Base-by-base conservation (phyloP, 35 echinoderm and acorn worm species). In the Lytechinus pictus region DNA sequence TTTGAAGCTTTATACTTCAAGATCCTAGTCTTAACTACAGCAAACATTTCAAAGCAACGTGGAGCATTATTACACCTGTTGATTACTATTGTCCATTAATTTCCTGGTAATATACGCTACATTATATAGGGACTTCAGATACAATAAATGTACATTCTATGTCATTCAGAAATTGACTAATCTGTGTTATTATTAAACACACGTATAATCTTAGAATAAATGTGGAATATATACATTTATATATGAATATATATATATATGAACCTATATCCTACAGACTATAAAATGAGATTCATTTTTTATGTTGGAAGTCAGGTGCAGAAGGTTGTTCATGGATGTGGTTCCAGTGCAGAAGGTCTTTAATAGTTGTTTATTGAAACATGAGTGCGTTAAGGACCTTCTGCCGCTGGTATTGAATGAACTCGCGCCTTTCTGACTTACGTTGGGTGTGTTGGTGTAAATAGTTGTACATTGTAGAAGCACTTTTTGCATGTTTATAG, bases 171-270 rank as follows among this genome's bases (percentile, higher is more conserved):
- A 79, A 79, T 79, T 79, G 24, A 24, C 66, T 79, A 79, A 16
- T 79, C 66, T 79, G 66, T 79, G 66, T 79, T 79, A 79, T 58
- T 9, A 58, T 44, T 44, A 10, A 58, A 3, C 12, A 24, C 24
- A 79, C 19, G 19, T 79, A 79, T 79, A 79, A 79, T 79, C 16
- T 79, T 79, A 79, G 66, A 79, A 79, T 79, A 79, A 79, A n/a
- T 79, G 66, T 79, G 66, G 66, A 79, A 79, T 79, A 79, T 79
- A 79, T 79, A 79, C 66, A 79, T 79, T 79, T 79, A 79, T 79
- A 79, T 79, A 79, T 79, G 66, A 79, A 79, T 79, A 79, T 79
- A 79, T 79, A 79, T 79, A 79, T 79, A 79, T 79, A 24, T 79
- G 66, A 79, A 79, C 66, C 66, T 79, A 79, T 79, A 79, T 79